Evolutionary conservation across 1,140 invertebrate species (phyloP).

Genomic region (Drosophila mauritiana): DNA sequence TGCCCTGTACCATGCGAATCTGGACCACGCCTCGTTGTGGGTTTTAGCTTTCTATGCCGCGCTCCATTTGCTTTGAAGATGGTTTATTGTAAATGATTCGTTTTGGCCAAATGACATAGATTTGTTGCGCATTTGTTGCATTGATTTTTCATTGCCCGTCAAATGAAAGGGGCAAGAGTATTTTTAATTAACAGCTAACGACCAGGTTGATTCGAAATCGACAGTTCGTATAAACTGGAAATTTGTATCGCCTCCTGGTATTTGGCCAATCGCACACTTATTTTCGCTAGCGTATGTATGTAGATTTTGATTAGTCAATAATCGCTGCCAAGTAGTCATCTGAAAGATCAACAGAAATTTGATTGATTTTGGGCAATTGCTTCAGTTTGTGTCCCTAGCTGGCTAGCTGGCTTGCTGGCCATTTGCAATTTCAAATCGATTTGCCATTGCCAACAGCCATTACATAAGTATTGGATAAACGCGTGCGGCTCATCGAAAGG

Average conservation of each 20-base stretch:
- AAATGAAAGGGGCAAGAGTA: slow-evolving; percentile 27
- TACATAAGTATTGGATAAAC: slow-evolving; percentile 56
- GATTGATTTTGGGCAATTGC: slow-evolving; percentile 72
- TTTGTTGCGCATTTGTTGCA: slow-evolving; percentile 76
- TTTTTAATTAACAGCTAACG: background rate
- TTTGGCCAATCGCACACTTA: slow-evolving; percentile 5
- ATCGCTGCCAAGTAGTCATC: slow-evolving; percentile 40
- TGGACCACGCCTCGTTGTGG: slow-evolving; percentile 24
- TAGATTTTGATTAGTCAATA: slow-evolving; percentile 42
- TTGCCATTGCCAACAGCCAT: slow-evolving; percentile 50
- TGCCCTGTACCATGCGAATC: slow-evolving; percentile 3
- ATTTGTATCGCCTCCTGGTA: background rate
- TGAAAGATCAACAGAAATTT: slow-evolving; percentile 38
- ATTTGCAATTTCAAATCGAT: slow-evolving; percentile 39
- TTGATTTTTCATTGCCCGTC: slow-evolving; percentile 71
- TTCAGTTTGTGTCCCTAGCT: slow-evolving; percentile 32
- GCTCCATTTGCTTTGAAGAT: slow-evolving; percentile 82
- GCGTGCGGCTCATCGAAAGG: slow-evolving; percentile 12
- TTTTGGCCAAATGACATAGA: slow-evolving; percentile 77
- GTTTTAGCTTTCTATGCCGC: slow-evolving; percentile 53
- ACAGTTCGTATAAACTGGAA: slow-evolving; percentile 9
- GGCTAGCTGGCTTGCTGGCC: background rate
- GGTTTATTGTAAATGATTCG: slow-evolving; percentile 84
- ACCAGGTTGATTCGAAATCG: background rate
- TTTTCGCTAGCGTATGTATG: background rate